Base-by-base conservation (phyloP, 1,140 invertebrate species). In the Diorhabda elongata region DNA sequence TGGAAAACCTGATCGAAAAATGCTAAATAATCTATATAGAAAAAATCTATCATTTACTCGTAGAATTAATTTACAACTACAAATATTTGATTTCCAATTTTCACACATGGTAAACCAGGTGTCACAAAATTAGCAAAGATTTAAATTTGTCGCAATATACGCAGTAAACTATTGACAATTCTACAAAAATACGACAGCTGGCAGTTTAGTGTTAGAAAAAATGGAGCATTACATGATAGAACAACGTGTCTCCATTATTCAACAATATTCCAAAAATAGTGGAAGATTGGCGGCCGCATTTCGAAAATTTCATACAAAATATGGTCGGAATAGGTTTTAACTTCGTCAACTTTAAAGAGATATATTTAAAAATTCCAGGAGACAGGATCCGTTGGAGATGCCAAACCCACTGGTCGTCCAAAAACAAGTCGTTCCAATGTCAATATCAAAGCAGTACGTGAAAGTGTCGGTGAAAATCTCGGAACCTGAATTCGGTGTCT, bases 341-440 rank as follows among this genome's bases (percentile, higher is more conserved):
- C n/a, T n/a, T n/a, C n/a, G n/a, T n/a, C n/a, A n/a, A n/a, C 72
- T 74, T 73, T 47, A 66, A 58, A 66, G 56, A 71, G 66, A 74
- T 71, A 71, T 9, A 69, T 71, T 71, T 45, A 74, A 73, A 74
- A 73, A 74, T 73, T 73, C 58, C 65, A 58, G 66, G 58, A 72
- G 64, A 75, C 68, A 68, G 59, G 63, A 61, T 65, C 56, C 52
- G 62, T 66, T 60, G 56, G 59, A 41, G 72, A 80, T 74, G 72
- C 75, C 66, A 70, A 78, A 78, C 63, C 75, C 73, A 76, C 69
- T 68, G 73, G 72, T 73, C 77, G 72, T 69, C 75, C 74, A 69
- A 77, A 80, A 52, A 52, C 5, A 52, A 52, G 47, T 9, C 5
- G 47, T 9, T 2, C 47, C 2, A 52, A 52, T 52, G 2, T 6